Evolutionary conservation across 2,113 vertebrate species (phyloP).

Genomic region (Cottus gobio): DNA sequence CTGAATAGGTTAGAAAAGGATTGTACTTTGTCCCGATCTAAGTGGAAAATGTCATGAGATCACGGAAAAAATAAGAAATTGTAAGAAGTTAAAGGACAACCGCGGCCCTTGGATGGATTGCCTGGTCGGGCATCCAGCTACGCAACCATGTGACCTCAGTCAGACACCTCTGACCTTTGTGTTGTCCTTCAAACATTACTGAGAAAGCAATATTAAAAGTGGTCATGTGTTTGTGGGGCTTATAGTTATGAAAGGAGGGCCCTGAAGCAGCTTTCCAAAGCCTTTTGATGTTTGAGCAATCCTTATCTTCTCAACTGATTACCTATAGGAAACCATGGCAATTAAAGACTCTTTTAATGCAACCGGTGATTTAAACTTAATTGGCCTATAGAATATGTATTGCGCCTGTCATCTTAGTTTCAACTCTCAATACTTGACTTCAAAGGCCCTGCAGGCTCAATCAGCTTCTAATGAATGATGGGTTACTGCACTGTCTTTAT

Average conservation of each 20-base stretch:
- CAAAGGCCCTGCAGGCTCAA: constrained; percentile 1
- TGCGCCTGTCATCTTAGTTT: background rate
- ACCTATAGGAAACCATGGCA: constrained; percentile 6
- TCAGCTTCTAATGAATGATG: background rate
- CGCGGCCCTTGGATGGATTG: constrained; percentile 27
- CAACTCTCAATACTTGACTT: background rate
- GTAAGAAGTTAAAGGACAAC: constrained; percentile 36
- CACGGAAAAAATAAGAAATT: constrained; percentile 65
- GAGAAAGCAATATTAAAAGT: constrained; percentile 58
- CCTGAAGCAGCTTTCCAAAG: constrained; percentile 25
- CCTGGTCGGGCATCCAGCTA: constrained; percentile 45
- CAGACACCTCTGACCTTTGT: constrained; percentile 50
- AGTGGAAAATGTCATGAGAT: constrained; percentile 69
- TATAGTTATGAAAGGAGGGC: constrained; percentile 32
- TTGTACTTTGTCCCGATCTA: constrained; percentile 50
- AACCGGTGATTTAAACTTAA: background rate
- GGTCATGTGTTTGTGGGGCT: constrained; percentile 12
- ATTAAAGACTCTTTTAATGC: constrained; percentile 7
- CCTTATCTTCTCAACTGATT: constrained; percentile 14
- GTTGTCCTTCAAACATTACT: constrained; percentile 32
- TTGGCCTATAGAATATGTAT: background rate
- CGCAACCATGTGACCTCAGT: constrained; percentile 51
- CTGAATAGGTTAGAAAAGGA: constrained; percentile 42
- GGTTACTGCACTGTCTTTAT: background rate
- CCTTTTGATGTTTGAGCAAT: constrained; percentile 34